Evolutionary conservation across 2,888 invertebrate genomes (phyloP), one percentile per base, ranked within the genome.

Genomic region (Merodon equestris): DNA sequence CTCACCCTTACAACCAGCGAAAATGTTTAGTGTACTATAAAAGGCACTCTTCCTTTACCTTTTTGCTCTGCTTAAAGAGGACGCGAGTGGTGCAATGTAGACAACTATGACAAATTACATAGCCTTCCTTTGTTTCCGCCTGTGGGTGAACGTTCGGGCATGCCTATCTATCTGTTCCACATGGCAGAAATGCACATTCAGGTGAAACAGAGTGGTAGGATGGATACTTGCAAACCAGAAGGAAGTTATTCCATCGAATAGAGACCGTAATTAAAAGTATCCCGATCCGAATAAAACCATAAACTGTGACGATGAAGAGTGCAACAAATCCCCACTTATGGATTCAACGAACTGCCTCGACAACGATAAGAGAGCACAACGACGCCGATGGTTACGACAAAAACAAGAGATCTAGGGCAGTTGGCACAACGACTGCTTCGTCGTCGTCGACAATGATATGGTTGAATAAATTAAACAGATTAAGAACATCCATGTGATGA

Each of bases 261-360:
- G 44, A 54, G 58, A 61, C 40, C 57, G 68, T 74, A 79, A 79
- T 79, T 79, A 79, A 74, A 79, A 74, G 44, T 66, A 56, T 66
- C 50, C 57, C 13, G 34, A 66, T 60, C 44, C 48, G 58, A 71
- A 71, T 60, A 53, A 42, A 70, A 70, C 63, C 47, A 54, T n/a
- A 2, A 53, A 9, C 15, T 3, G 10, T n/a, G 10, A 40, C 56
- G 54, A n/a, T n/a, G n/a, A 54, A 9, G 4, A 7, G 38, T 15
- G 38, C 58, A 57, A 36, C 36, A 58, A 77, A 58, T 54, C 50
- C 42, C 56, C 42, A 64, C 66, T 76, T 58, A 64, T 47, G 27
- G 14, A 56, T 66, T 27, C 50, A 61, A 71, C 58, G 56, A 67
- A 57, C 40, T 40, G 40, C 40, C 3, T n/a, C 40, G 40, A 27